Evolutionary conservation across 2,888 invertebrate genomes (phyloP), one percentile per base, ranked within the genome.

Genomic region (Cantharis rufa): DNA sequence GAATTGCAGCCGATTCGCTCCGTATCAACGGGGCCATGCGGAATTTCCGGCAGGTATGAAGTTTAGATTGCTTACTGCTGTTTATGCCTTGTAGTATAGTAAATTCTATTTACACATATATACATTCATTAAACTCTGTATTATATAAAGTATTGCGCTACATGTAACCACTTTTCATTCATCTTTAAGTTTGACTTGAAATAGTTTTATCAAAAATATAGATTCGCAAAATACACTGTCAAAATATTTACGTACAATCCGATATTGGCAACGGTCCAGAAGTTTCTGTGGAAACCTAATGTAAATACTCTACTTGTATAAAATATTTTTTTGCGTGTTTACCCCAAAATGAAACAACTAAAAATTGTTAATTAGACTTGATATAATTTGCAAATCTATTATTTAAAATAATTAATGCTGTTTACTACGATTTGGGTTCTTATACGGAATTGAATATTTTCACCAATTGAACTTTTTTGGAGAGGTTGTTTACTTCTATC

Each of bases 1-100:
- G 96, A 86, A 98, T 98, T 85, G 98, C 98, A 18, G 97, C 97
- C 71, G 98, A 98, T 89, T 97, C 97, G 76, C 92, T 98, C 84
- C 92, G 98, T 85, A 96, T 98, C 89, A 98, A 98, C 90, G 98
- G 98, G 81, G 98, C 97, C 85, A 96, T 98, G 92, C 92, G 97
- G 84, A 97, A 96, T 87, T 98, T 98, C 90, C 96, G 96, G 89
- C 97, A 98, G 94, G 96, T 96, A 92, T 85, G 88, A 84, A 80
- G 32, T 70, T 73, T 76, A 68, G 69, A 73, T 74, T 77, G 74
- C 69, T 74, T 77, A 68, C 69, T 77, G 76, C 68, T 70, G 70
- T 74, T 70, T 10, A 71, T 71, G 69, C 71, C 69, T 48, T 27
- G 69, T 73, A 69, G 69, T 32, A 16, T 70, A 70, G 69, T 13